Conservation (phyloP, 1,140 invertebrate species). For the Drosophila kohkoa region DNA sequence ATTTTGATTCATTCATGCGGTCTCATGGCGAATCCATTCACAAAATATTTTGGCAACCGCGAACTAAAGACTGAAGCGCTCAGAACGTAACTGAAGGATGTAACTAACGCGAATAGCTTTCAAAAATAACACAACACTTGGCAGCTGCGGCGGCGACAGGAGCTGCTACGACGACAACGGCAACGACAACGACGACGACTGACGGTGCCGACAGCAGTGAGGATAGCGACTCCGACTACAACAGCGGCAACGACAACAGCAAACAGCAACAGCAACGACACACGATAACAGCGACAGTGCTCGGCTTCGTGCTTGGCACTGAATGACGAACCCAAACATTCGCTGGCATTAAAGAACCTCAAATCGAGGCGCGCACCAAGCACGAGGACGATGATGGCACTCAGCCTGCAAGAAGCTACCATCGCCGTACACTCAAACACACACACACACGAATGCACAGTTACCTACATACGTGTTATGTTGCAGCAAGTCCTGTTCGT, state of each 20-base stretch:
- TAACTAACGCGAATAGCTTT: constrained; percentile 46
- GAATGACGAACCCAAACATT: constrained; percentile 58
- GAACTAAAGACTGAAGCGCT: constrained; percentile 61
- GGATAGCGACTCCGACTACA: constrained; percentile 30
- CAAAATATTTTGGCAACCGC: constrained; percentile 52
- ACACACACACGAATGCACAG: not conserved
- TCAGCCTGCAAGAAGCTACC: constrained; percentile 75
- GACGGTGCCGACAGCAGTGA: constrained; percentile 36
- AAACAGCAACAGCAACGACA: constrained; percentile 12
- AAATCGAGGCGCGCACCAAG: constrained; percentile 47
- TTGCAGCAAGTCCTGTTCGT: constrained; percentile 44
- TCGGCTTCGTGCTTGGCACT: constrained; percentile 67
- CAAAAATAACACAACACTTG: constrained; percentile 45
- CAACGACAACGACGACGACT: constrained; percentile 15
- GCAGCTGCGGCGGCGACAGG: constrained; percentile 48
- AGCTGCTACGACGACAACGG: constrained; percentile 49
- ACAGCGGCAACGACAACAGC: constrained; percentile 41
- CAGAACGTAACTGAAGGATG: constrained; percentile 60
- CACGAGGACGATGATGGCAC: constrained; percentile 82
- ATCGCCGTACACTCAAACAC: constrained; percentile 46
- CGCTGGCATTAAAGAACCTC: constrained; percentile 48
- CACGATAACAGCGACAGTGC: constrained; percentile 37
- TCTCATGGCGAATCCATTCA: constrained; percentile 43
- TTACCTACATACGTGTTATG: constrained; percentile 26
- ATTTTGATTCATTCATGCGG: constrained; percentile 50